Base-by-base conservation (phyloP, 2,888 invertebrate species). In the Isoperla grammatica region DNA sequence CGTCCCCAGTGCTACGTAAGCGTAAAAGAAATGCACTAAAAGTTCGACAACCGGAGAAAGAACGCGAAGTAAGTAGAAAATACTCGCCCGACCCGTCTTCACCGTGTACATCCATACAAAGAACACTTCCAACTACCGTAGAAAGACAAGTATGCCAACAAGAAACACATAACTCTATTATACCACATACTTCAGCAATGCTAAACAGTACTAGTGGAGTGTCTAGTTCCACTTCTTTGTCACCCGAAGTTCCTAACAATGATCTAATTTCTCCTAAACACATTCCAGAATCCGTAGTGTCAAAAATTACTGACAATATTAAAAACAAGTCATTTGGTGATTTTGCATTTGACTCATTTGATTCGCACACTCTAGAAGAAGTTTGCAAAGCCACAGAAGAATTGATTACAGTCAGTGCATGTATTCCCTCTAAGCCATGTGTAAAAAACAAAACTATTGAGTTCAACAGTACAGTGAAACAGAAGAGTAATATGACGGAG, bases 351-450 rank as follows among this genome's bases (percentile, higher is more conserved):
- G 45, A 17, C 43, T 39, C n/a, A n/a, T 62, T 9, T 62, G 60
- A 40, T 22, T 59, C 19, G 57, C n/a, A 48, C 35, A 60, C 59
- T 11, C n/a, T 62, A 2, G 48, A 62, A 29, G 62, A 60, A 23
- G 17, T 62, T 8, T 57, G 56, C 29, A 57, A 57, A 55, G 57
- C 46, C 4, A 56, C 62, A 23, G 62, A 62, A 43, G 29, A 59
- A 6, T 40, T 60, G n/a, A 19, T 20, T 6, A 23, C 61, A 17
- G 35, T 22, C 19, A 29, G 22, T 37, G 53, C 13, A 17, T 1
- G 11, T 4, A 20, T 6, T 15, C 3, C 9, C 11, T 15, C 20
- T 2, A 9, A 17, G 3, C 11, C 13, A 4, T 15, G 11, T 5
- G 9, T 15, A 6, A 13, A 53, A n/a, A 53, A 53, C 19, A 29